phyloP scores from a whole-genome alignment of 2,113 vertebrate genomes.

The Bubo bubo region DNA sequence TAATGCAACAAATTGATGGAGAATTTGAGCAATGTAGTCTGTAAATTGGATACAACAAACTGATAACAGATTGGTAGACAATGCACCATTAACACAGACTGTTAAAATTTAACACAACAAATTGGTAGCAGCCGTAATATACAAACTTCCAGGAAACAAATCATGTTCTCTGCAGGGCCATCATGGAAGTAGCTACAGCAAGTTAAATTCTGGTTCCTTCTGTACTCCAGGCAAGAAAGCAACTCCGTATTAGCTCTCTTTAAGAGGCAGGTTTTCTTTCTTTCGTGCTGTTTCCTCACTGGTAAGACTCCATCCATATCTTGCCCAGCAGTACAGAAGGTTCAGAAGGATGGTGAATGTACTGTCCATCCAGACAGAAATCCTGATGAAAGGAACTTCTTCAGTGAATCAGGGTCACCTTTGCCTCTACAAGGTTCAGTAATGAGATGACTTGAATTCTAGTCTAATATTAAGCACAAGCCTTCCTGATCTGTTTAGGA shows the following conservation, averaged over 20 bases:
- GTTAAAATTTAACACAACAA: neutral
- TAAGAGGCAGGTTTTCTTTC: neutral
- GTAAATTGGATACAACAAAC: neutral
- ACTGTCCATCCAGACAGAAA: neutral
- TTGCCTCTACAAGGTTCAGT: neutral
- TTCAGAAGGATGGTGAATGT: neutral
- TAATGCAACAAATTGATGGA: neutral
- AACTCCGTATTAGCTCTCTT: neutral
- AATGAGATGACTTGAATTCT: neutral
- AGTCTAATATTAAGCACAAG: neutral
- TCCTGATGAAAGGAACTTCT: neutral
- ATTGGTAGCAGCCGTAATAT: neutral
- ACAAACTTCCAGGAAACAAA: neutral
- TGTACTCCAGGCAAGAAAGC: neutral
- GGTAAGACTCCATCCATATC: neutral
- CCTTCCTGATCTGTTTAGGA: neutral
- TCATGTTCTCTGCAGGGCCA: neutral
- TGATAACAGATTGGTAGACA: neutral
- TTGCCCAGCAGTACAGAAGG: neutral
- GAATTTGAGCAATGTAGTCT: neutral
- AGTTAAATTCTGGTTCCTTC: neutral
- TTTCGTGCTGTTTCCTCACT: rapidly evolving
- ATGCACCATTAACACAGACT: neutral
- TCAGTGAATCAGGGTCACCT: neutral
- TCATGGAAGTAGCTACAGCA: rapidly evolving